Evolutionary conservation across 2,797 vertebrate genomes (phyloP).

Genomic region (Champsocephalus gunnari): DNA sequence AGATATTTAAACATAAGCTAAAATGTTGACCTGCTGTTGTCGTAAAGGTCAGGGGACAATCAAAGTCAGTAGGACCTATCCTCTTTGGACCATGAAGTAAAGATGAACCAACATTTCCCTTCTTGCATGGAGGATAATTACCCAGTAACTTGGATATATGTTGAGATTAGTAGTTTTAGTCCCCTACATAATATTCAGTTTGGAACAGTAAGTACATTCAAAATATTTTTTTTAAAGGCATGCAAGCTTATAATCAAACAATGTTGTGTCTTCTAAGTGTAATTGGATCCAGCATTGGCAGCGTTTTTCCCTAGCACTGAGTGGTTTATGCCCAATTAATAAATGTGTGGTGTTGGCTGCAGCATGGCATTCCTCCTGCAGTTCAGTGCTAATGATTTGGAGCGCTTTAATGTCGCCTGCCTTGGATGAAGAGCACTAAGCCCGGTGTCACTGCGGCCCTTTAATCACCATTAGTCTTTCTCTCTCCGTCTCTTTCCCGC

Average conservation of each 20-base stretch:
- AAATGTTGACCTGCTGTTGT: background rate
- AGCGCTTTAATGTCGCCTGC: constrained; percentile 74
- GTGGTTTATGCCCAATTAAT: constrained; percentile 77
- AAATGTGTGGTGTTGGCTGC: constrained; percentile 62
- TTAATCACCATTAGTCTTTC: constrained; percentile 69
- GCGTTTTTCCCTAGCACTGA: constrained; percentile 55
- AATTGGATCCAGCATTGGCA: constrained; percentile 69
- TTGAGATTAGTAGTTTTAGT: constrained; percentile 19
- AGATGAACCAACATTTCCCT: background rate
- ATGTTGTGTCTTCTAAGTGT: constrained; percentile 64
- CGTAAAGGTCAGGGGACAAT: background rate
- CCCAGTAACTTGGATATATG: background rate
- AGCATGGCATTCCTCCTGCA: constrained; percentile 63
- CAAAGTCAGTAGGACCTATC: constrained; percentile 3
- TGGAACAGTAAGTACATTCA: constrained; percentile 46
- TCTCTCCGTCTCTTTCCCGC: constrained; percentile 44
- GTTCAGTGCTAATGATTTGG: constrained; percentile 74
- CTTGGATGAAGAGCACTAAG: constrained; percentile 71
- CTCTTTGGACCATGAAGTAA: constrained; percentile 3
- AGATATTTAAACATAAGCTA: background rate
- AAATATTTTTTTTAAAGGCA: constrained; percentile 55
- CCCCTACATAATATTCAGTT: constrained; percentile 24
- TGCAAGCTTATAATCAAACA: constrained; percentile 44
- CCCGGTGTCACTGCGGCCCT: constrained; percentile 63
- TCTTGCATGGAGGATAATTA: background rate